Percentiles rank a stretch among this genome's conserved stretches.
Conservation (phyloP, 2,888 invertebrate genomes). For the Drosophila siamana region DNA sequence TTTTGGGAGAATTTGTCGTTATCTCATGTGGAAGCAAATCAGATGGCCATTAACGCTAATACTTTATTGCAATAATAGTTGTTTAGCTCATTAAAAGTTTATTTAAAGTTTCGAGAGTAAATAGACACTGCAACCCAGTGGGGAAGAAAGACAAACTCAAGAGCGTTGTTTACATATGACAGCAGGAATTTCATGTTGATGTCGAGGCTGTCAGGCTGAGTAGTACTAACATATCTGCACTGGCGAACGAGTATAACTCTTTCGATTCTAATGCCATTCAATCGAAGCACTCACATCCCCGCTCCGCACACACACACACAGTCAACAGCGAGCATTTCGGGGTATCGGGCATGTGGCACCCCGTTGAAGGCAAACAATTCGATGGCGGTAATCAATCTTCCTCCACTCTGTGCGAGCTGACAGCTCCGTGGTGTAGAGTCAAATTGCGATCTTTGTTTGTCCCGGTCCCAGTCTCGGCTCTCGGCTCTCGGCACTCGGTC, state of each 20-base stretch:
- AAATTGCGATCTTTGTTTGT: slow-evolving; percentile 84
- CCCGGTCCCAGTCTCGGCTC: slow-evolving; percentile 33
- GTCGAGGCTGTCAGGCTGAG: slow-evolving; percentile 43
- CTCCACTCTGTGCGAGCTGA: slow-evolving; percentile 85
- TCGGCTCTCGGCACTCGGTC: slow-evolving; percentile 10
- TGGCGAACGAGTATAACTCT: slow-evolving; percentile 72
- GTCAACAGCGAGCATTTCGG: no score
- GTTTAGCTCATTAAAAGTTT: slow-evolving; percentile 52
- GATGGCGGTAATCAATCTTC: slow-evolving; percentile 86
- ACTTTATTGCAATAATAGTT: slow-evolving; percentile 4
- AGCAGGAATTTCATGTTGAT: slow-evolving; percentile 68
- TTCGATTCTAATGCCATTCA: slow-evolving; percentile 78
- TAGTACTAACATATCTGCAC: slow-evolving; percentile 10
- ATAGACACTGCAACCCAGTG: slow-evolving; percentile 23
- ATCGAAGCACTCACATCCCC: slow-evolving; percentile 61
- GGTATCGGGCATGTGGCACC: slow-evolving; percentile 28
- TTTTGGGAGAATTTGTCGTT: background rate
- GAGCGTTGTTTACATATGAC: slow-evolving; percentile 77
- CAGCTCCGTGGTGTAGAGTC: slow-evolving; percentile 85
- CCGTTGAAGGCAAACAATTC: slow-evolving; percentile 81
- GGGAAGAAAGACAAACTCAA: slow-evolving; percentile 17
- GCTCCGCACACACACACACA: slow-evolving; percentile 12
- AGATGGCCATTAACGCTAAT: background rate
- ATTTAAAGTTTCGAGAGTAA: slow-evolving; percentile 45
- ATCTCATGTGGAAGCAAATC: background rate